Base-by-base conservation (phyloP, 2,888 invertebrate species). In the Eurytoma californica region DNA sequence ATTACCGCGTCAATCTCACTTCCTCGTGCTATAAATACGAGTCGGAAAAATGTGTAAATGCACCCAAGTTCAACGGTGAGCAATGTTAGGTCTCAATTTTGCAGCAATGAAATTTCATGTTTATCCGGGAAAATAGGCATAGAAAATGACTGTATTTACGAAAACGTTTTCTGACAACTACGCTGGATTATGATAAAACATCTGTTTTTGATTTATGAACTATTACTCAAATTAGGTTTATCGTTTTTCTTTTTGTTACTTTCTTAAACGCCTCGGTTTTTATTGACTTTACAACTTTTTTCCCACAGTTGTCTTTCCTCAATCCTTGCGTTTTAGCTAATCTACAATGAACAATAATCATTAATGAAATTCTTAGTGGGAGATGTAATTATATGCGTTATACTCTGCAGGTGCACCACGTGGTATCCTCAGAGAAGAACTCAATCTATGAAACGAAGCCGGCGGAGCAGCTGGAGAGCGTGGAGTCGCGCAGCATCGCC, bases 381-480 rank as follows among this genome's bases (percentile, higher is more conserved):
- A n/a, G 28, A 7, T 16, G 53, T 1, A 5, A 65, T 3, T 60
- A 63, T 2, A 24, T 2, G 2, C 2, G 1, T 24, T 24, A 2
- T 24, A 2, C 18, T 61, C 28, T 74, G n/a, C 82, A 86, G 80
- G 82, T 83, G 4, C 84, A 84, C 73, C 84, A 86, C 55, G 79
- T 83, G 0, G 77, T 85, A 9, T 72, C 83, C 4, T 16, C 83
- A 84, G 70, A 86, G 76, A 75, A 84, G 3, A 80, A 82, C 3
- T 80, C 81, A 0, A 82, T 84, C 49, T 85, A 86, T 61, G 85
- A 86, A 18, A 79, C 81, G 14, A 84, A 84, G 53, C 83, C 83
- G 1, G 49, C 72, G 39, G 85, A 84, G 51, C 81, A 82, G 18
- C 68, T 84, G n/a, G 84, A 83, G 61, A 81, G 82, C 74, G 83